Percentiles rank a stretch among this genome's conserved stretches.
phyloP scores from a whole-genome alignment of 2,888 invertebrate genomes.

The Lamellibrachia columna region DNA sequence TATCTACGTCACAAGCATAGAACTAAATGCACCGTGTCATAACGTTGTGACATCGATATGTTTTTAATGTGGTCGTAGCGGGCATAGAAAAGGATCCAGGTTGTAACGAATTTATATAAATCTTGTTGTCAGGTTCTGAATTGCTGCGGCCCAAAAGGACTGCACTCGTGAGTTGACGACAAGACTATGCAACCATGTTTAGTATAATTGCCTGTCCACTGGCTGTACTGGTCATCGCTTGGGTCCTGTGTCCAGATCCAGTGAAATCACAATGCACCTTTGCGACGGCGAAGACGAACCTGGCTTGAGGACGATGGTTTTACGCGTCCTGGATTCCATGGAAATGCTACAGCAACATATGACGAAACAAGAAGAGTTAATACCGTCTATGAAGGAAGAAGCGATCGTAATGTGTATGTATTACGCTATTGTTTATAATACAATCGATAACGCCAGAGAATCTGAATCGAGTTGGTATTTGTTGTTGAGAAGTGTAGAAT shows the following conservation, averaged over 20 bases:
- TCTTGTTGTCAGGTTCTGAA: no score
- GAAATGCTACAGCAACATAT: neutral
- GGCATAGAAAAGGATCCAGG: no score
- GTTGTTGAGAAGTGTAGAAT: no score
- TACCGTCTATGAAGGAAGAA: neutral
- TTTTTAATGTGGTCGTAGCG: no score
- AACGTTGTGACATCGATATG: no score
- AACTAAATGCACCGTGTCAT: no score
- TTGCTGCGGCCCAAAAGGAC: no score
- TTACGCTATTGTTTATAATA: neutral
- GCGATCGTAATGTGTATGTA: neutral
- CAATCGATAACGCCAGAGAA: neutral
- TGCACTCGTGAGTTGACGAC: neutral
- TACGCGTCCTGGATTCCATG: neutral
- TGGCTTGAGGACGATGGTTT: neutral
- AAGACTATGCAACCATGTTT: neutral
- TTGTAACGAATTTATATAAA: no score
- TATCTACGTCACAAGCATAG: no score
- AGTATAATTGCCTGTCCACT: neutral
- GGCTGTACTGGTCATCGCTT: neutral
- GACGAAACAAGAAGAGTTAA: neutral
- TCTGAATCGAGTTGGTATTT: neutral
- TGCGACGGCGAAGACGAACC: neutral
- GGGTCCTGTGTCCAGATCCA: neutral
- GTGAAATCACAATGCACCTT: conserved; percentile 6